A percentile compares a stretch with the other conserved stretches of the same genome.
Conservation (phyloP, 2,797 vertebrate genomes). For the Echiichthys vipera region DNA sequence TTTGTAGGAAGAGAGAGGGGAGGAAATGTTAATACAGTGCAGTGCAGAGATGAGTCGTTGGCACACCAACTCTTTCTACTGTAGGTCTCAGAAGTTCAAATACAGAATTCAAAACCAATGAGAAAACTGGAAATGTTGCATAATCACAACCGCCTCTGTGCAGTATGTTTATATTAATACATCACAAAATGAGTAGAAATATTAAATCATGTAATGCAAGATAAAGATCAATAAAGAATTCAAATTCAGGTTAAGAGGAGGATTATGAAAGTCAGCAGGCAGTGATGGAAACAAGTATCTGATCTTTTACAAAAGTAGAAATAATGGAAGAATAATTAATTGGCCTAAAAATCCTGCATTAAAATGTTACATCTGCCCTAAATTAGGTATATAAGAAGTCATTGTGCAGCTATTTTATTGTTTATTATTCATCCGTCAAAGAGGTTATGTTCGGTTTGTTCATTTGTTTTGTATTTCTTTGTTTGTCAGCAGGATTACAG, state of each 20-base stretch:
- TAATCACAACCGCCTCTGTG: not conserved
- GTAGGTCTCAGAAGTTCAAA: constrained; percentile 23
- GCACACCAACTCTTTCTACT: constrained; percentile 19
- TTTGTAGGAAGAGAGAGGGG: constrained; percentile 70
- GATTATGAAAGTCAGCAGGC: not conserved
- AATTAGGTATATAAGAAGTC: not conserved
- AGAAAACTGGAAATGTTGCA: not conserved
- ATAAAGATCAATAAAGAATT: not conserved
- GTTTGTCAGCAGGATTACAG: no score
- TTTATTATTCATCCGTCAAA: not conserved
- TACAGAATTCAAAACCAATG: not conserved
- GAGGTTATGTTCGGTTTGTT: no score
- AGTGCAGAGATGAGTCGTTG: constrained; percentile 19
- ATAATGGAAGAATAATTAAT: not conserved
- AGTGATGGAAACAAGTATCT: not conserved
- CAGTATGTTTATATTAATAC: not conserved
- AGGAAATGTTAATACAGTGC: constrained; percentile 16
- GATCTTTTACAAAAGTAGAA: not conserved
- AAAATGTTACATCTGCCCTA: not conserved
- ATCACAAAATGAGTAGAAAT: not conserved
- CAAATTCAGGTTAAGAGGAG: not conserved
- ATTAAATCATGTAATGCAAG: not conserved
- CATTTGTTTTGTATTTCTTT: no score
- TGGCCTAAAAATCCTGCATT: not conserved
- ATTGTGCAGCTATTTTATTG: not conserved